Percentiles rank a stretch among this genome's conserved stretches.
Evolutionary conservation across 2,113 vertebrate genomes (phyloP).

Genomic region (Phylloscopus whistleri): DNA sequence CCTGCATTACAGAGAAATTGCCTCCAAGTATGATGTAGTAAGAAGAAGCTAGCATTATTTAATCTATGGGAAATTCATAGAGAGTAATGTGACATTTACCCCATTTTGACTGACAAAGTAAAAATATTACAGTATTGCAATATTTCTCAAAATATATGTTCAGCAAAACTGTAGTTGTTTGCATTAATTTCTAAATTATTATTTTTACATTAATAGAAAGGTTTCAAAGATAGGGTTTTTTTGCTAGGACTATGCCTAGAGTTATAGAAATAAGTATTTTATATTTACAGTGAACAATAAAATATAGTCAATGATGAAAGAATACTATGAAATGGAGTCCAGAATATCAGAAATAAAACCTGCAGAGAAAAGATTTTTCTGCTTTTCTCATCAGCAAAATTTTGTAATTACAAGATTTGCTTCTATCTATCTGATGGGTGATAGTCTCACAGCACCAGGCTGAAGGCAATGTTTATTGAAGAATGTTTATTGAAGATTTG

Average conservation of each 20-base stretch:
- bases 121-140: not conserved
- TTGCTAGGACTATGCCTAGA: not conserved
- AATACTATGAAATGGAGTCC: not conserved
- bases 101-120: not conserved
- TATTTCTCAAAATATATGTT: not conserved
- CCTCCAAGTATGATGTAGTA: not conserved
- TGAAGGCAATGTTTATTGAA: not conserved
- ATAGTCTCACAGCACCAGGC: too few relatives aligned
- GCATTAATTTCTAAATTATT: not conserved
- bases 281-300: slow-evolving; percentile 21
- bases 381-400: not conserved
- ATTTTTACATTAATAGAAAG: not conserved
- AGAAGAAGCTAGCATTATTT: not conserved
- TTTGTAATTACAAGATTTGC: not conserved
- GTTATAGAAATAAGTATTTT: slow-evolving; percentile 22
- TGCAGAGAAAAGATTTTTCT: not conserved
- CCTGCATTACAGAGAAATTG: not conserved
- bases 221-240: not conserved
- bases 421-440: not conserved
- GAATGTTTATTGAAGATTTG: not conserved
- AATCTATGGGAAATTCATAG: not conserved
- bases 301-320: not conserved
- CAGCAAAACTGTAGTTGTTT: not conserved
- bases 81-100: not conserved
- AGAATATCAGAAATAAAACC: not conserved